Base-by-base conservation (phyloP, 2,113 vertebrate genomes). In the Sula dactylatra region DNA sequence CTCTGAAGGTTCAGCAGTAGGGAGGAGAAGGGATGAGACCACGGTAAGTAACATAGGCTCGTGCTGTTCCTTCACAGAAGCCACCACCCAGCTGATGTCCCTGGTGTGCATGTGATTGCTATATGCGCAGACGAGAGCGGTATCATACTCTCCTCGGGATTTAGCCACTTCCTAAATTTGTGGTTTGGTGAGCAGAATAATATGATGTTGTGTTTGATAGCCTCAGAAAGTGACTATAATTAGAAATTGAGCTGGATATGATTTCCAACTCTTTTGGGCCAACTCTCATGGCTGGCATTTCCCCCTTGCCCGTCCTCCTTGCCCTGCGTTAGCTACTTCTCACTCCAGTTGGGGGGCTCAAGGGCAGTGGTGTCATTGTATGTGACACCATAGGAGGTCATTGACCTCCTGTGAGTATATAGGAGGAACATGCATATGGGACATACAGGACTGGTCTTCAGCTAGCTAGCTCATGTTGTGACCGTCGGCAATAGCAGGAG, bases 81-180 rank as follows among this genome's bases (percentile, higher is more conserved):
- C 9, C 92, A 67, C 71, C 1, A 0, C 85, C 79, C 88, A 70
- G 85, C 88, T 59, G 70, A 42, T 92, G 92, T 69, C 72, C 49
- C 36, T 34, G 66, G 16, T 65, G 86, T 61, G 9, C 58, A 18
- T 94, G 90, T 91, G 95, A 91, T 31, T 45, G 56, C 77, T 76
- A 14, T 16, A 9, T 61, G 86, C 49, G 65, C 82, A 52, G 72
- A 76, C 4, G 16, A 92, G 90, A 94, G 36, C 77, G 42, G 17
- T 27, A 52, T 58, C 96, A 58, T 80, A 32, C 45, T 77, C 66
- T 94, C 7, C 95, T 93, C 91, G 77, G 84, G 81, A 93, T 96
- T 82, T 42, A 91, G 84, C 86, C 91, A 88, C 93, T 96, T 97
- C 93, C 95, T 96, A 90, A 90, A 69, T 61, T 45, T 82, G 91